These are phyloP conservation scores for Mayetiola destructor DNA, from an alignment of 2,888 invertebrate species.

Conservation along the genomic window DNA sequence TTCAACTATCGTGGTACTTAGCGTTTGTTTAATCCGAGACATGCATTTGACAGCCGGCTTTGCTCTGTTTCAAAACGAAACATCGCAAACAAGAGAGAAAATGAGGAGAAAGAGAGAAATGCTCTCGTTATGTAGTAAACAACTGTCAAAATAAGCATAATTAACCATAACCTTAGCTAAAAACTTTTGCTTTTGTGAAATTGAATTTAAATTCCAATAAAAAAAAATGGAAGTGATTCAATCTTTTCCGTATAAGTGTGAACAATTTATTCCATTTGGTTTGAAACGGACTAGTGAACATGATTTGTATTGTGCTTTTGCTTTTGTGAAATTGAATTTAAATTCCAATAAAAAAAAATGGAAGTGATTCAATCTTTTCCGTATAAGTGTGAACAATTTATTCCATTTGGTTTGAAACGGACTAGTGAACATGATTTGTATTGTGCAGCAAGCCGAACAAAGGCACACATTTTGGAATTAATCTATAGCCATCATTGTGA, in stretches of 20 bases:
- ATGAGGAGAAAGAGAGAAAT: neutral
- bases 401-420: neutral
- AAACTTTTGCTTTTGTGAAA: neutral
- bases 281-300: neutral
- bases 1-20: too few relatives aligned
- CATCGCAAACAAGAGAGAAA: neutral
- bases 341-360: neutral
- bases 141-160: neutral
- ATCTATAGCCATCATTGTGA: conserved; percentile 1
- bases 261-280: neutral
- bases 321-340: neutral
- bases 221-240: neutral
- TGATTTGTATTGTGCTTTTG: neutral
- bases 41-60: too few relatives aligned
- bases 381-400: neutral
- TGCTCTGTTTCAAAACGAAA: neutral
- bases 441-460: neutral
- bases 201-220: conserved; percentile 6
- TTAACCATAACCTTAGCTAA: conserved; percentile 1
- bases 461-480: neutral
- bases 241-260: neutral
- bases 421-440: neutral
- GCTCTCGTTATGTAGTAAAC: too few relatives aligned
- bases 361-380: neutral
- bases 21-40: too few relatives aligned